A percentile compares a stretch with the other conserved stretches of the same genome.
Evolutionary conservation across 2,113 vertebrate species (phyloP).

Genomic region (Thunnus maccoyii): DNA sequence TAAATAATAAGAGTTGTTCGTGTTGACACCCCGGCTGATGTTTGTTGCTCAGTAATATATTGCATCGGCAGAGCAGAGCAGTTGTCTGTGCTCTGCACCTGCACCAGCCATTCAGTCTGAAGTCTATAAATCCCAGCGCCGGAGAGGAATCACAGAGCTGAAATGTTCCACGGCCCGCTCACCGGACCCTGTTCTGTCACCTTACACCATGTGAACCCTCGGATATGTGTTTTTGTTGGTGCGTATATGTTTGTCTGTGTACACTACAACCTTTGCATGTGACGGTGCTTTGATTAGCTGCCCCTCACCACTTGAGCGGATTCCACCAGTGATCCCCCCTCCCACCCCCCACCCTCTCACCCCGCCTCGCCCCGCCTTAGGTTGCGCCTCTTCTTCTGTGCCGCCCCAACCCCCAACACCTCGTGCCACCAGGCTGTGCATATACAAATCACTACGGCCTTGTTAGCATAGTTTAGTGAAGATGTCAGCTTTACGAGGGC

Average conservation of each 20-base stretch:
- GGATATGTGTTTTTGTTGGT: constrained; percentile 47
- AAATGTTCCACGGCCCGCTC: constrained; percentile 59
- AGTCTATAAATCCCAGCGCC: constrained; percentile 76
- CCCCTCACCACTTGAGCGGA: constrained; percentile 50
- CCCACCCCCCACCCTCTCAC: neutral
- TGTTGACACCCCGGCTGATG: constrained; percentile 70
- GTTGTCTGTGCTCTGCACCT: constrained; percentile 78
- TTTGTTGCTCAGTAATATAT: constrained; percentile 76
- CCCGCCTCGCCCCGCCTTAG: constrained; percentile 3
- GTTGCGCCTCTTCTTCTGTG: constrained; percentile 7
- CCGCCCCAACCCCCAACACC: constrained; percentile 27
- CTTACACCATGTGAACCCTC: constrained; percentile 45
- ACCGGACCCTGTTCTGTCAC: constrained; percentile 50
- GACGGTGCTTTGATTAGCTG: constrained; percentile 73
- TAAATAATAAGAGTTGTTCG: constrained; percentile 78
- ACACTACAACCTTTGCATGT: constrained; percentile 25
- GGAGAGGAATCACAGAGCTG: constrained; percentile 45
- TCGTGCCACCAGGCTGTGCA: constrained; percentile 75
- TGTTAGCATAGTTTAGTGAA: constrained; percentile 89
- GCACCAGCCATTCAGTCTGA: constrained; percentile 69
- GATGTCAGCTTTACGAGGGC: constrained; percentile 86
- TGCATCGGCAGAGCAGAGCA: constrained; percentile 67
- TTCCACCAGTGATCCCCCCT: constrained; percentile 41
- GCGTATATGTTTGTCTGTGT: constrained; percentile 31
- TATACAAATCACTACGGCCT: constrained; percentile 85